Evolutionary conservation across 2,888 invertebrate genomes (phyloP), one percentile per base, ranked within the genome.

Genomic region (Busseola fusca): DNA sequence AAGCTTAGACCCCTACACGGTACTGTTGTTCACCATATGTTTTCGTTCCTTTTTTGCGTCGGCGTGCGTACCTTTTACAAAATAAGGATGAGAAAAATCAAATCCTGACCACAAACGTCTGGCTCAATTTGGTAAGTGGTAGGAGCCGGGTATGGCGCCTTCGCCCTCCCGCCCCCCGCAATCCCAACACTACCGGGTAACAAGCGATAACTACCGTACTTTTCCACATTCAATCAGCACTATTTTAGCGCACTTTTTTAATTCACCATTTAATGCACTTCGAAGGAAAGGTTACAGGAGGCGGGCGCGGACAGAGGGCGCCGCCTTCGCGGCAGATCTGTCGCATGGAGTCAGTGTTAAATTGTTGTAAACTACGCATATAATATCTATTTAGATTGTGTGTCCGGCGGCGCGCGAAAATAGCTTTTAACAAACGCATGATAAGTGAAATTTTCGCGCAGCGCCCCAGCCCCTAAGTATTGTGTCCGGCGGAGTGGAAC

Each of bases 11-110:
- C 77, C 81, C 77, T 78, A 81, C 80, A 78, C 84, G 86, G 81
- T 84, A 88, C 87, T 90, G 87, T 91, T 93, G 91, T 93, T 93
- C 88, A 93, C 92, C 89, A 89, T 93, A 86, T 92, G 91, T 94
- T 95, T 94, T 94, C 93, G 90, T 94, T 93, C 93, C 93, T 94
- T 94, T 96, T 95, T 94, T 93, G 94, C 94, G 93, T 91, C 92
- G 91, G 93, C 95, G 95, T 94, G 95, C 96, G 96, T 97, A 96
- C 97, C 97, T 96, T 97, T 93, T 89, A 93, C 94, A 92, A 94
- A 94, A 94, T 94, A 95, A 99, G 99, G 99, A 99, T 96, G 99
- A 99, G 97, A 99, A 99, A 97, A 99, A 98, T 96, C 99, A 99
- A 97, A 98, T 99, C 96, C 97, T 99, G 96, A 98, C 98, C 94